A percentile compares a stretch with the other conserved stretches of the same genome.
Conservation (phyloP, 2,113 vertebrate genomes). For the Cavia porcellus region DNA sequence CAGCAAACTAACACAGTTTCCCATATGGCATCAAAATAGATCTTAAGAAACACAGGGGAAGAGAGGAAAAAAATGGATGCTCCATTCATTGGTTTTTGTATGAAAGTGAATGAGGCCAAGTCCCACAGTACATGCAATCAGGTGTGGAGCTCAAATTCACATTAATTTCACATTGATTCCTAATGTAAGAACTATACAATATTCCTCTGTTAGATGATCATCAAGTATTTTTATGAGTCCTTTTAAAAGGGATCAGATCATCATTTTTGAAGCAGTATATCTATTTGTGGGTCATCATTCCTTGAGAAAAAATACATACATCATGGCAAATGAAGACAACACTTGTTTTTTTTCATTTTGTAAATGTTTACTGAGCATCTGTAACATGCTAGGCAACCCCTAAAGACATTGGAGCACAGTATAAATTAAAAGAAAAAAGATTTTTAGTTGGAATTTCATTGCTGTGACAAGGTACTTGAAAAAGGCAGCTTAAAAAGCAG, state of each 20-base stretch:
- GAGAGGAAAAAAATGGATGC: background rate
- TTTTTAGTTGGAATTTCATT: background rate
- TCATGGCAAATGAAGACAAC: slow-evolving; percentile 24
- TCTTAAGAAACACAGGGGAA: background rate
- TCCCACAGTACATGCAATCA: background rate
- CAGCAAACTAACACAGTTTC: background rate
- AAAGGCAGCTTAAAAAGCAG: background rate
- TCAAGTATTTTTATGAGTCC: background rate
- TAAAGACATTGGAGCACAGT: background rate
- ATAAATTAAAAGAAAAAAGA: background rate
- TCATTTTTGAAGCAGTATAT: background rate
- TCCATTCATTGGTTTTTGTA: background rate
- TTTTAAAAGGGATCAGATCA: background rate
- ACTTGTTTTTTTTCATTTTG: background rate
- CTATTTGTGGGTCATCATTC: background rate
- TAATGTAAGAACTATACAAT: background rate
- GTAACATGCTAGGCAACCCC: background rate
- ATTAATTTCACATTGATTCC: background rate
- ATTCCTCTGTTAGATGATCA: background rate
- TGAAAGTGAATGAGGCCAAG: background rate
- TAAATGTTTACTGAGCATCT: slow-evolving; percentile 1
- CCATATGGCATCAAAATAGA: background rate
- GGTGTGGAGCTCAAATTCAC: background rate
- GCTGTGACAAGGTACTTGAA: background rate
- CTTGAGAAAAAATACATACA: background rate